A percentile compares a stretch with the other conserved stretches of the same genome.
These are phyloP conservation scores for Octonoba sinensis DNA, from an alignment of 2,888 invertebrate genomes.

Conservation along the genomic window DNA sequence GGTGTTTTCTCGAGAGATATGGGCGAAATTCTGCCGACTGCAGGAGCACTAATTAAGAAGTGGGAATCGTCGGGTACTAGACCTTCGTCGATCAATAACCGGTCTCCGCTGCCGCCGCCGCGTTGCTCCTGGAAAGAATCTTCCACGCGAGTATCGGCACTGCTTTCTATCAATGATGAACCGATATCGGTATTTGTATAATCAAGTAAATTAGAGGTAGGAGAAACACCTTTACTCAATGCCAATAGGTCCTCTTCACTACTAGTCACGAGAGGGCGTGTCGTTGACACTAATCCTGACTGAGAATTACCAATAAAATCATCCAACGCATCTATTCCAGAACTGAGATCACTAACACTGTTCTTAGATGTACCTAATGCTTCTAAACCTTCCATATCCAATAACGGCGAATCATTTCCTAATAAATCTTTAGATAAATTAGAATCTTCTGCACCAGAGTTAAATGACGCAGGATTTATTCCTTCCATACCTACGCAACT, in stretches of 20 bases:
- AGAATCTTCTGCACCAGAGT: constrained; percentile 30
- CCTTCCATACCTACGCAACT: constrained; percentile 42
- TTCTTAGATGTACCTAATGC: constrained; percentile 37
- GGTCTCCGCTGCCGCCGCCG: constrained; percentile 43
- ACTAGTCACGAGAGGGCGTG: constrained; percentile 58
- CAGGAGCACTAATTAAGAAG: constrained; percentile 6
- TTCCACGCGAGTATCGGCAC: constrained; percentile 59
- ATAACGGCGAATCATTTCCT: constrained; percentile 44
- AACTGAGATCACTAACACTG: constrained; percentile 26
- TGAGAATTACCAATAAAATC: constrained; percentile 33
- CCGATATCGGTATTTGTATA: constrained; percentile 26
- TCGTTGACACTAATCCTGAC: constrained; percentile 53
- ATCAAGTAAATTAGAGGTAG: constrained; percentile 49
- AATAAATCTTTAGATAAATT: constrained; percentile 29
- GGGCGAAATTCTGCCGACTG: constrained; percentile 18
- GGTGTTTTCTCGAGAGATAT: constrained; percentile 24
- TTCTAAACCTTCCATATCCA: constrained; percentile 59
- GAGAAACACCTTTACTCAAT: constrained; percentile 13
- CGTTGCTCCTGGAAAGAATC: constrained; percentile 52
- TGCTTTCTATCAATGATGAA: constrained; percentile 41
- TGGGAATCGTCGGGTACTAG: constrained; percentile 12
- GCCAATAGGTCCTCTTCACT: constrained; percentile 38
- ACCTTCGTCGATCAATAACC: constrained; percentile 51
- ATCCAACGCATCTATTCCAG: constrained; percentile 15
- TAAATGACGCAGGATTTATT: constrained; percentile 44